Conservation (phyloP, 2,797 vertebrate genomes). For the Glossophaga mutica region DNA sequence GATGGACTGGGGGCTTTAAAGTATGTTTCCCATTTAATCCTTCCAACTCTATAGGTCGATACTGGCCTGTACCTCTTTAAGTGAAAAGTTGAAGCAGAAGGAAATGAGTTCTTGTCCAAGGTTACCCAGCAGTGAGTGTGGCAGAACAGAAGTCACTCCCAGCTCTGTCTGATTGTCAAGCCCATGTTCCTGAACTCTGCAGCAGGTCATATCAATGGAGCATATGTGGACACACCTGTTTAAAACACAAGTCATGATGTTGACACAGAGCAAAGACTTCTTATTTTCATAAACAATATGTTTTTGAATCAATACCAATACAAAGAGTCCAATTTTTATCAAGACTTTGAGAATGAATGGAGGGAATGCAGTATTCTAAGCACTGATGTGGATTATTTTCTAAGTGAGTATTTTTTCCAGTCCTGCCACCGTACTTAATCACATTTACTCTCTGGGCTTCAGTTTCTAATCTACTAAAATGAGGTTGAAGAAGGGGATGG, state of each 20-base stretch:
- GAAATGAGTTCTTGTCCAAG: background rate
- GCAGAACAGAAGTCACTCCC: background rate
- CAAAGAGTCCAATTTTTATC: background rate
- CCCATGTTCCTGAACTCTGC: background rate
- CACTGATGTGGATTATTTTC: background rate
- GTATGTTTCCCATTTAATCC: background rate
- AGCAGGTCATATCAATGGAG: background rate
- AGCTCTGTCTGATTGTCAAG: background rate
- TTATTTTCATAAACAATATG: background rate
- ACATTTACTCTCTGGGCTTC: conserved; percentile 1
- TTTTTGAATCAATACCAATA: background rate
- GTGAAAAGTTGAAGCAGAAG: conserved; percentile 7
- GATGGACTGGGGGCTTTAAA: background rate
- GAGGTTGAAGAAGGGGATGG: background rate
- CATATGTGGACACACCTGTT: background rate
- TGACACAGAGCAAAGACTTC: background rate
- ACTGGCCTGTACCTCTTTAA: background rate
- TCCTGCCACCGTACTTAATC: background rate
- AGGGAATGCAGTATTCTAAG: background rate
- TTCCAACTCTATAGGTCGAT: background rate
- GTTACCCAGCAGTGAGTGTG: background rate
- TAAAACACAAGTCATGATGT: background rate
- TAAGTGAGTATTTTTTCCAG: background rate
- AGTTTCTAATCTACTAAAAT: conserved; percentile 16
- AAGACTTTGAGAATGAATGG: background rate